Conservation (phyloP, 1,140 invertebrate species). For the Phocides pigmalion region DNA sequence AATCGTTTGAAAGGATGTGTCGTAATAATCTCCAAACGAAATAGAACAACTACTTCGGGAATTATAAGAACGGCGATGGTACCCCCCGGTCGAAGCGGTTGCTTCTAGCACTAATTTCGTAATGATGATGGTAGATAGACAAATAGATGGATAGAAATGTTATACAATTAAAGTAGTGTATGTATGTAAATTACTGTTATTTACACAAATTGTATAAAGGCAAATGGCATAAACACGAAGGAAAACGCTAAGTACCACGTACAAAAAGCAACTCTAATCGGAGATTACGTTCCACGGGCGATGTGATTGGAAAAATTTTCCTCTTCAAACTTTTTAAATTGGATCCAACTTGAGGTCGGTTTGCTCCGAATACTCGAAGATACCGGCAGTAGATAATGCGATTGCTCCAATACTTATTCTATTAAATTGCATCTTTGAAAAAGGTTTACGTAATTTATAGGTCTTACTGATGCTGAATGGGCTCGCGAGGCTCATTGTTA, state of each 20-base stretch:
- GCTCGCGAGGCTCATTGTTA: slow-evolving; percentile 2
- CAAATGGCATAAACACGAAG: slow-evolving; percentile 7
- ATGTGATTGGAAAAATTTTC: slow-evolving; percentile 77
- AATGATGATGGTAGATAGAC: too few species aligned
- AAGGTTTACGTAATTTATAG: slow-evolving; percentile 55
- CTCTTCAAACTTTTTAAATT: slow-evolving; percentile 78
- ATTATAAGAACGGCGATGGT: too few species aligned
- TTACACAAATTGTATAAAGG: neutral
- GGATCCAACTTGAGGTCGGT: slow-evolving; percentile 65
- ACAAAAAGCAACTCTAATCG: slow-evolving; percentile 60
- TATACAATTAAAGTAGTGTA: too few species aligned
- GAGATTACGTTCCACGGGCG: slow-evolving; percentile 56
- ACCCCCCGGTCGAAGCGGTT: too few species aligned
- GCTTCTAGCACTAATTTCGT: too few species aligned
- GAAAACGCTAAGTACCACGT: slow-evolving; percentile 44
- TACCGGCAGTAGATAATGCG: slow-evolving; percentile 61
- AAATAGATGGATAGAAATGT: too few species aligned
- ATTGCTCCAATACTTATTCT: slow-evolving; percentile 63
- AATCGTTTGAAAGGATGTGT: too few species aligned
- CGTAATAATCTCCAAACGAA: too few species aligned
- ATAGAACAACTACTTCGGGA: too few species aligned
- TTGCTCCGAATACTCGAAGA: slow-evolving; percentile 59
- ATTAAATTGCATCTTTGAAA: slow-evolving; percentile 77
- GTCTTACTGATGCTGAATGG: slow-evolving; percentile 10
- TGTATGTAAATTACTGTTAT: too few species aligned